Conservation (phyloP, 2,113 vertebrate species). For the Circaetus gallicus region DNA sequence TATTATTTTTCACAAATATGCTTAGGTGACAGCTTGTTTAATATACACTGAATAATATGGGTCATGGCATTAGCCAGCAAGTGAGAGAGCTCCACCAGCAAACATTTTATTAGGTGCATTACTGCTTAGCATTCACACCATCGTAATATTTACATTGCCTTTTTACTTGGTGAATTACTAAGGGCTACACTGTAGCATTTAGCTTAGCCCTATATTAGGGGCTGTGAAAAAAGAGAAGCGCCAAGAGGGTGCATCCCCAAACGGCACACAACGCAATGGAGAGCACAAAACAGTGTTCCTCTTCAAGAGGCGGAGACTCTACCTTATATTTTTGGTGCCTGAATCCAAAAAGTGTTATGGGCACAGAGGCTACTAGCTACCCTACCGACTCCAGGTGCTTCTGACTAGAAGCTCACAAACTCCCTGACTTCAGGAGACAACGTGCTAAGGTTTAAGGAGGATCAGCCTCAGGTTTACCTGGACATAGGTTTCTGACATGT, state of each 20-base stretch:
- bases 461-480: neutral
- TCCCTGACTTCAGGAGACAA: neutral
- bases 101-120: slow-evolving; percentile 1
- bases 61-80: slow-evolving; percentile 61
- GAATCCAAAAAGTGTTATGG: neutral
- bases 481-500: neutral
- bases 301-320: neutral
- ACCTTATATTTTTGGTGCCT: neutral
- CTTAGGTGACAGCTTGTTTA: slow-evolving; percentile 64
- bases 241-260: neutral
- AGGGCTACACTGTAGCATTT: neutral
- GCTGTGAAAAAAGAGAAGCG: neutral
- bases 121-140: neutral
- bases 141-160: neutral
- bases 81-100: slow-evolving; percentile 24
- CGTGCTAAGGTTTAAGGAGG: neutral
- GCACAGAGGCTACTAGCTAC: neutral
- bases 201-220: neutral
- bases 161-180: neutral
- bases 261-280: neutral
- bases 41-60: slow-evolving; percentile 70
- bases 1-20: slow-evolving; percentile 61
- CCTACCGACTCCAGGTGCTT: neutral
- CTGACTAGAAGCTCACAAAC: neutral
- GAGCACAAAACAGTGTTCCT: neutral